Evolutionary conservation across 2,797 vertebrate genomes (phyloP), one percentile per base, ranked within the genome.

Genomic region (Threskiornis aethiopicus): DNA sequence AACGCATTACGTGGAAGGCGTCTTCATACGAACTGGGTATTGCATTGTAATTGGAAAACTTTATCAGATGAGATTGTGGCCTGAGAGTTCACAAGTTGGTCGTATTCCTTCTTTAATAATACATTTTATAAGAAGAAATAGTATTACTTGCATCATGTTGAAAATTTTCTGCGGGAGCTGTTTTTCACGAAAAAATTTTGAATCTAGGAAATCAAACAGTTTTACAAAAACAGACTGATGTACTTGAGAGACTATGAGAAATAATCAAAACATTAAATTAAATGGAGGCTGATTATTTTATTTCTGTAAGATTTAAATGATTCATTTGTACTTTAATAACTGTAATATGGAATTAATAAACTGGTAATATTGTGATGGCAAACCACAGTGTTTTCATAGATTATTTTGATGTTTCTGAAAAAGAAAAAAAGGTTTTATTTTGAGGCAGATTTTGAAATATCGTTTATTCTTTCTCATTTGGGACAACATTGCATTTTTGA

Each of bases 1-100:
- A 67, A 44, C 1, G 1, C 2, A 0, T 20, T 13, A 37, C 0
- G 0, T 4, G 46, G 26, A 71, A 65, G 35, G 51, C 33, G 29
- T 51, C 59, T 66, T 76, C 29, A 1, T 41, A 19, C 82, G 37
- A 92, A 47, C 18, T 11, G 29, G 16, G 20, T 51, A 55, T 72
- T 25, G 55, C 35, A 35, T 35, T 1, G 7, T 35, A 25, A 59
- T 17, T 25, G 57, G n/a, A 59, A 37, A 16, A 71, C 17, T 13
- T 61, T 28, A 19, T 39, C 59, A 41, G 42, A 37, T 35, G 51
- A 55, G 25, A 64, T 16, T 5, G 0, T 35, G 39, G 78, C 33
- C 49, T 52, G 35, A 22, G 17, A 82, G 49, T 55, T 80, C 47
- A 59, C 8, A 3, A 55, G 35, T 20, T 64, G 42, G 16, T 87